Percentiles rank a stretch among this genome's conserved stretches.
Conservation (phyloP, 2,113 vertebrate species). For the Chinchilla lanigera region DNA sequence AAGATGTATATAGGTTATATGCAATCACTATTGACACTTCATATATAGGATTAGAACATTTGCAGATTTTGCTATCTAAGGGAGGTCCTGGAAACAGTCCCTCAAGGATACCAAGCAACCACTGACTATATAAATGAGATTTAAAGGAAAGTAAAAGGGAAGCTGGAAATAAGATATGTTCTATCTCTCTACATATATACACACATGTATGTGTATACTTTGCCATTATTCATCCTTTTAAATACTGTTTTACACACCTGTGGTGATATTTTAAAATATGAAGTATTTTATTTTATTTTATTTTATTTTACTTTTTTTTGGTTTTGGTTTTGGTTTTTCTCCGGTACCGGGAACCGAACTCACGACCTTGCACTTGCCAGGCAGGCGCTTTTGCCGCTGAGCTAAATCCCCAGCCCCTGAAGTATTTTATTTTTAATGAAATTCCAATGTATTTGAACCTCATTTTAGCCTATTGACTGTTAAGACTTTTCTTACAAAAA, state of each 20-base stretch:
- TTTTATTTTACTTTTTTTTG: too few species aligned
- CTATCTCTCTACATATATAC: neutral
- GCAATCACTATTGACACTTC: neutral
- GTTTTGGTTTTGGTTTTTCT: too few species aligned
- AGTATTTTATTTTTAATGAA: neutral
- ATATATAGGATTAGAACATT: too few species aligned
- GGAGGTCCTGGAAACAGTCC: neutral
- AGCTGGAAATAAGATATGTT: neutral
- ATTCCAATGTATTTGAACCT: neutral
- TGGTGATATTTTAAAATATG: too few species aligned
- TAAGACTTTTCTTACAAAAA: neutral
- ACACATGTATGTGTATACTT: neutral
- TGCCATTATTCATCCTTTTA: neutral
- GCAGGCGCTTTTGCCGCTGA: too few species aligned
- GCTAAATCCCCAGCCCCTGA: too few species aligned
- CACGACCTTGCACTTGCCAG: too few species aligned
- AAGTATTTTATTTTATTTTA: too few species aligned
- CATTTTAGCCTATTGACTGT: neutral
- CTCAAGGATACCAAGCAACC: neutral
- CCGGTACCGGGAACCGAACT: too few species aligned
- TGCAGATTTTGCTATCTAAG: neutral
- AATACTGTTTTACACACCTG: neutral
- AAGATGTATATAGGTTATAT: neutral
- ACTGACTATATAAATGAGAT: neutral
- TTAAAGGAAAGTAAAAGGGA: neutral